These are phyloP conservation scores for Dendrocopos noguchii DNA, from an alignment of 2,113 vertebrate species.

Conservation along the genomic window DNA sequence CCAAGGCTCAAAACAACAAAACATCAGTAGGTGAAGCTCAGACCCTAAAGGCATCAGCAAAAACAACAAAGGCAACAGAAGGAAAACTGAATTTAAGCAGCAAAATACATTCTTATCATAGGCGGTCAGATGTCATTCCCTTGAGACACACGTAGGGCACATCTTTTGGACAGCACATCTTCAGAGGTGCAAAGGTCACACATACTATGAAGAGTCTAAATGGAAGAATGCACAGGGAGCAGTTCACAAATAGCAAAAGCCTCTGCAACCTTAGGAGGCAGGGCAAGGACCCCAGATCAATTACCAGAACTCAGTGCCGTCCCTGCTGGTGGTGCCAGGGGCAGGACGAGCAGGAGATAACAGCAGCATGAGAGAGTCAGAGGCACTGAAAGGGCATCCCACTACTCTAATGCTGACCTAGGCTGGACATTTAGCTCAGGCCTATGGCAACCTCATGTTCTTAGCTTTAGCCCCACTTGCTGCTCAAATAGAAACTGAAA, in stretches of 20 bases:
- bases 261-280: neutral
- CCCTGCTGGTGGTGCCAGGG: neutral
- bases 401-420: neutral
- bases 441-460: neutral
- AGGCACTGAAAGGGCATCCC: neutral
- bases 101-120: neutral
- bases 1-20: slow-evolving; percentile 85
- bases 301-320: neutral
- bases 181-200: neutral
- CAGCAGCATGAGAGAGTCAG: neutral
- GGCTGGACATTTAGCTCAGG: neutral
- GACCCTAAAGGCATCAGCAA: slow-evolving; percentile 82
- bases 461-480: neutral
- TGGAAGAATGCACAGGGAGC: neutral
- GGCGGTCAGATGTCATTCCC: neutral
- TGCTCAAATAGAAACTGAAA: neutral
- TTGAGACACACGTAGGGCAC: neutral
- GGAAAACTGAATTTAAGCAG: neutral
- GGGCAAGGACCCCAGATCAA: neutral
- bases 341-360: neutral
- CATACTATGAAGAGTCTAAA: neutral
- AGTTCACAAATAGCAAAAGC: neutral
- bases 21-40: slow-evolving; percentile 82
- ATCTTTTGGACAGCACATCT: neutral
- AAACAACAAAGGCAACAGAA: slow-evolving; percentile 74